Base-by-base conservation (phyloP, 2,113 vertebrate genomes). In the Cichladusa arquata region DNA sequence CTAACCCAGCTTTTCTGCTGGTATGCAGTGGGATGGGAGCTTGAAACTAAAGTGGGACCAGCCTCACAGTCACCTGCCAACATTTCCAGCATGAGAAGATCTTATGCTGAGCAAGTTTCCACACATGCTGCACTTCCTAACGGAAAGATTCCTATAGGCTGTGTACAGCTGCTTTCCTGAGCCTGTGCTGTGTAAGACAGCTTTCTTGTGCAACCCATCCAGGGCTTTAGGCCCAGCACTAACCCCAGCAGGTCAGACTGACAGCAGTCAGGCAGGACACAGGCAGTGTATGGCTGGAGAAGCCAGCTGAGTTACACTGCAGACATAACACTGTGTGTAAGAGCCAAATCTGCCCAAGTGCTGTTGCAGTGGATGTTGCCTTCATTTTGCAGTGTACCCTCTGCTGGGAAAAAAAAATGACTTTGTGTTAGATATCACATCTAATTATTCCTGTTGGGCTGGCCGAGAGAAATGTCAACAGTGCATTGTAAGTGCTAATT, bases 401-500 rank as follows among this genome's bases (percentile, higher is more conserved):
- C 96, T 92, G 93, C 92, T 95, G 96, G 86, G 18, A 71, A 89
- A 90, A 95, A 38, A 96, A 96, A 94, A 92, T 62, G 1, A 95
- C 84, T 96, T 93, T 82, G 89, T 95, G 90, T 96, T 95, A 96
- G 93, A 85, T 97, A 96, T 94, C 95, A 95, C 84, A 95, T 95
- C 86, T 97, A 97, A 96, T 96, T 97, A 97, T 90, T 96, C 93
- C 95, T 97, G 92, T 97, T 97, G 96, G 95, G 94, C 95, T 97
- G 94, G 93, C 96, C 96, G 81, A 93, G 80, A 95, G 92, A 94
- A 97, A 97, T 96, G 96, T 97, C 96, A 97, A 96, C 94, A 95
- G 95, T 95, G 90, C 95, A 96, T 92, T 95, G 95, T 93, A 97
- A 97, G 96, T 94, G 96, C 95, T 97, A 97, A 97, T 97, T 97